phyloP scores from a whole-genome alignment of 1,140 invertebrate species.

The Hycleus cichorii region DNA sequence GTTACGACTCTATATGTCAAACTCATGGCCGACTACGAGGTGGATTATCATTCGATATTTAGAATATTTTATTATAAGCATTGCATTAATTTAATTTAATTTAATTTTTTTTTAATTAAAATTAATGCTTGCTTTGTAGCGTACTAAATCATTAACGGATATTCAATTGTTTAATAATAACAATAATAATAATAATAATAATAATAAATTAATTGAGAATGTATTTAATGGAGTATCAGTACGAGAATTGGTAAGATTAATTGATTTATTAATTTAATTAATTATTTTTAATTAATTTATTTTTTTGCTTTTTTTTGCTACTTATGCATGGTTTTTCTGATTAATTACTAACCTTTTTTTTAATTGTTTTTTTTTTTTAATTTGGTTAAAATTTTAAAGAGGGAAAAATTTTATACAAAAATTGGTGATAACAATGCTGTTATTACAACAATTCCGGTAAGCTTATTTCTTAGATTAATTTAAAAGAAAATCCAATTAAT shows the following conservation, averaged over 20 bases:
- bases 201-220: slow-evolving; percentile 41
- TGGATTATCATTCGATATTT: no score
- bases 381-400: neutral
- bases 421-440: slow-evolving; percentile 1
- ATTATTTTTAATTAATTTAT: neutral
- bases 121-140: slow-evolving; percentile 27
- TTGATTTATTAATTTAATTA: neutral
- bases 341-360: no score
- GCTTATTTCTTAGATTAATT: no score
- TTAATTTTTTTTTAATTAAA: slow-evolving; percentile 21
- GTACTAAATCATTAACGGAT: slow-evolving; percentile 36
- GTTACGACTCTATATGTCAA: no score
- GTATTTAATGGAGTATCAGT: slow-evolving; percentile 50
- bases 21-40: no score
- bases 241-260: slow-evolving; percentile 51
- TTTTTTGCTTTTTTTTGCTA: slow-evolving; percentile 14
- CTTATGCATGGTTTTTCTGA: slow-evolving; percentile 1
- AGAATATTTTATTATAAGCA: no score
- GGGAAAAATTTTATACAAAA: slow-evolving; percentile 9
- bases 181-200: slow-evolving; percentile 22
- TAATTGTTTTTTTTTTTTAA: no score
- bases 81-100: neutral
- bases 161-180: slow-evolving; percentile 20
- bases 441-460: neutral
- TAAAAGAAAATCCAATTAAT: no score